Evolutionary conservation across 2,113 vertebrate species (phyloP).

Genomic region (Prunella himalayana): DNA sequence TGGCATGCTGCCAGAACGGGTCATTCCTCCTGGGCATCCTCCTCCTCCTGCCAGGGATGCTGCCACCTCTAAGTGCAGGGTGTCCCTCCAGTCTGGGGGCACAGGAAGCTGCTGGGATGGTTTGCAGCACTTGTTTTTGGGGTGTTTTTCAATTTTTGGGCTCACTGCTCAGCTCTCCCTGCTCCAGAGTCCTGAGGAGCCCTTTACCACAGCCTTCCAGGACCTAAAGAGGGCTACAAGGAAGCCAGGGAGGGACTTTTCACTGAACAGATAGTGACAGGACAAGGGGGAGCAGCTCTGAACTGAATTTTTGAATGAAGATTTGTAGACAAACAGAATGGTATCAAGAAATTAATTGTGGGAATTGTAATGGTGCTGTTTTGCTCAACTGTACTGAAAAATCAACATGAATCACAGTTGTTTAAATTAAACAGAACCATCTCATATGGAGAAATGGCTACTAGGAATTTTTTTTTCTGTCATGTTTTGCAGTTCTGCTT

Average conservation of each 20-base stretch:
- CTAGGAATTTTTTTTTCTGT: background rate
- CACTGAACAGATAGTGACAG: background rate
- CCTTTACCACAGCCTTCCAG: background rate
- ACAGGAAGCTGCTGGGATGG: too few species aligned
- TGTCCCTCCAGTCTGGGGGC: background rate
- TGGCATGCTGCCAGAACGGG: fast-evolving
- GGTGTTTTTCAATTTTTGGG: background rate
- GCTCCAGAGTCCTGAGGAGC: background rate
- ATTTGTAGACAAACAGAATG: background rate
- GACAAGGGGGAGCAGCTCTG: background rate
- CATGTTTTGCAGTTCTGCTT: background rate
- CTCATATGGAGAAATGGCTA: background rate
- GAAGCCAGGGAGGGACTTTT: background rate
- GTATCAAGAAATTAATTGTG: background rate
- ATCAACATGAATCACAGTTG: background rate
- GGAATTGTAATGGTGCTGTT: background rate
- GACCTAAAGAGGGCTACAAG: background rate
- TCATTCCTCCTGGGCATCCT: background rate
- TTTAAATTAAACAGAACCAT: background rate
- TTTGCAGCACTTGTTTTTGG: background rate
- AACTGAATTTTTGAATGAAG: background rate
- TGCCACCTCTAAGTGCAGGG: background rate
- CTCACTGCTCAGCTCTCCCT: background rate
- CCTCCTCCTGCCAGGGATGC: background rate
- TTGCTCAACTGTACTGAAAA: background rate